A percentile compares a stretch with the other conserved stretches of the same genome.
phyloP scores from a whole-genome alignment of 2,888 invertebrate species.

The Perithous albicinctus region DNA sequence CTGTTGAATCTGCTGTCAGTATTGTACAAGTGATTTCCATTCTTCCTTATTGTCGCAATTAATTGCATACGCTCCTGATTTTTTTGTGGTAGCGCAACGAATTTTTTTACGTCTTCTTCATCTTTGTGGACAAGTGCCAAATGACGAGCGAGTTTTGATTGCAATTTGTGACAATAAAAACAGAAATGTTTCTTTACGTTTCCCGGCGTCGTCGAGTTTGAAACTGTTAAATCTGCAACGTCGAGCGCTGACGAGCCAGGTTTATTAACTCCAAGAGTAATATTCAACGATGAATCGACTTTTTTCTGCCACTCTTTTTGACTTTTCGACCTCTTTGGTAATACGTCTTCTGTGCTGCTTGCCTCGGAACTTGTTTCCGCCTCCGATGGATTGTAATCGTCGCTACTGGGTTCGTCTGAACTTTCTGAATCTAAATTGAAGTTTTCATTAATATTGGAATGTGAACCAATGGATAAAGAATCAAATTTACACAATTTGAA shows the following conservation, averaged over 20 bases:
- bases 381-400: background rate
- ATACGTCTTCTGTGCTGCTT: background rate
- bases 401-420: background rate
- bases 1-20: slow-evolving; percentile 45
- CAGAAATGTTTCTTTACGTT: slow-evolving; percentile 62
- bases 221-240: slow-evolving; percentile 26
- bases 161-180: slow-evolving; percentile 54
- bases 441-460: too few species aligned
- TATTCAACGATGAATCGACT: slow-evolving; percentile 18
- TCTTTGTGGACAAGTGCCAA: too few species aligned
- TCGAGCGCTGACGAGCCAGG: slow-evolving; percentile 44
- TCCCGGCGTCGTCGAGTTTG: slow-evolving; percentile 7
- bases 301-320: background rate
- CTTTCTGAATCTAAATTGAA: background rate
- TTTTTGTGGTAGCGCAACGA: background rate
- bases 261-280: slow-evolving; percentile 27
- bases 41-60: slow-evolving; percentile 48
- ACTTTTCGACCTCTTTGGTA: background rate
- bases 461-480: background rate
- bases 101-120: slow-evolving; percentile 59
- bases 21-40: slow-evolving; percentile 56
- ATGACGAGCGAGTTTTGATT: slow-evolving; percentile 56
- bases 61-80: slow-evolving; percentile 43
- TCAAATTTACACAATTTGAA: background rate
- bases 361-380: background rate